Evolutionary conservation across 1,140 invertebrate genomes (phyloP), one percentile per base, ranked within the genome.

Genomic region (Nymphalis io): DNA sequence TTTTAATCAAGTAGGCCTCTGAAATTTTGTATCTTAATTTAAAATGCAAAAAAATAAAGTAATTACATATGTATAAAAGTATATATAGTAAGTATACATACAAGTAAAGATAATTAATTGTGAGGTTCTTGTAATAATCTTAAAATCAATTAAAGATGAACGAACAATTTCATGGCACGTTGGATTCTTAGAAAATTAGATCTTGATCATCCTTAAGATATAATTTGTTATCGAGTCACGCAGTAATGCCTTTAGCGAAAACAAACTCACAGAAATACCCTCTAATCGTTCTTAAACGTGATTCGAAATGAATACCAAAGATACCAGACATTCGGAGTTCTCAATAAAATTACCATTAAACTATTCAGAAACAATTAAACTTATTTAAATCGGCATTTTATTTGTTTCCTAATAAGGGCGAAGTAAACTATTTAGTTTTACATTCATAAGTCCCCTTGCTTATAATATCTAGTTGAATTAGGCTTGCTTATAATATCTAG

Each of bases 191-290:
- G 51, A 62, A 58, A 69, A 8, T 69, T 69, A 38, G 55, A 61
- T 21, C 33, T 68, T 53, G 42, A 60, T 57, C 27, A 33, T 59
- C 42, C 23, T 42, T 33, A 55, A 33, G 16, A 33, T 48, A 44
- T 44, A 40, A 70, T 63, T 70, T 46, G 60, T 48, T 63, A 63
- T 70, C 68, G 27, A 63, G 68, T 70, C 68, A 70, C 68, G 68
- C 60, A 40, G 38, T 58, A 61, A 70, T 57, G 68, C 51, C 53
- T 39, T 57, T 58, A 62, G 68, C 60, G 48, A 70, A 70, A 70
- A 63, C 68, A 64, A 70, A 70, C 55, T 58, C 53, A 39, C 16
- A 44, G n/a, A 38, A 44, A 48, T 48, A 39, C 16, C 27, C 27
- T 59, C 53, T 70, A 70, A 63, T 63, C 55, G 68, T 63, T 70